These are phyloP conservation scores for Ibycter americanus DNA, from an alignment of 2,797 vertebrate genomes.

Conservation along the genomic window DNA sequence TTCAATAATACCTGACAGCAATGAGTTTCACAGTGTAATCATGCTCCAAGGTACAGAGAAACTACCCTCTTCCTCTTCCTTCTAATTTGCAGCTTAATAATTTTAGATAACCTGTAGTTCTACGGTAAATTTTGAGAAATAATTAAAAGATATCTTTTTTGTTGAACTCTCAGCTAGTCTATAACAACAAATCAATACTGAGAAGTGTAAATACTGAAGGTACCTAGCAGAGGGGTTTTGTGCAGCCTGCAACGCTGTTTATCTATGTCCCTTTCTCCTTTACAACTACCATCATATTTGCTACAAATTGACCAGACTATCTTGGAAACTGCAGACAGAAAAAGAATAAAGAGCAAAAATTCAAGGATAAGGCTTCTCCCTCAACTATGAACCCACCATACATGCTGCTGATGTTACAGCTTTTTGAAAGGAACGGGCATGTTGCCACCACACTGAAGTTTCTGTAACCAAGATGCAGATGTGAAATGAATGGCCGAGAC, in stretches of 20 bases:
- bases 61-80: neutral
- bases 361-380: neutral
- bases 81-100: neutral
- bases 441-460: neutral
- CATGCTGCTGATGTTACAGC: neutral
- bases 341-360: neutral
- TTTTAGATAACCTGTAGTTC: neutral
- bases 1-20: neutral
- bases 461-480: neutral
- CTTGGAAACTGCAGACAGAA: neutral
- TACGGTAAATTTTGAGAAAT: neutral
- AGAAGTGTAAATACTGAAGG: neutral
- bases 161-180: neutral
- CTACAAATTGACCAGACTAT: neutral
- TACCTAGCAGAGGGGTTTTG: neutral
- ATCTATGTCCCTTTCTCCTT: neutral
- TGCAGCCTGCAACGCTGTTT: neutral
- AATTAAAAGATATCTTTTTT: neutral
- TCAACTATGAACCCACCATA: neutral
- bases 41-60: neutral
- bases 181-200: neutral
- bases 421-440: neutral
- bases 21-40: neutral
- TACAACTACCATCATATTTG: neutral
- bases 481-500: neutral